Base-by-base conservation (phyloP, 2,888 invertebrate species). In the Malthinus seriepunctatus region DNA sequence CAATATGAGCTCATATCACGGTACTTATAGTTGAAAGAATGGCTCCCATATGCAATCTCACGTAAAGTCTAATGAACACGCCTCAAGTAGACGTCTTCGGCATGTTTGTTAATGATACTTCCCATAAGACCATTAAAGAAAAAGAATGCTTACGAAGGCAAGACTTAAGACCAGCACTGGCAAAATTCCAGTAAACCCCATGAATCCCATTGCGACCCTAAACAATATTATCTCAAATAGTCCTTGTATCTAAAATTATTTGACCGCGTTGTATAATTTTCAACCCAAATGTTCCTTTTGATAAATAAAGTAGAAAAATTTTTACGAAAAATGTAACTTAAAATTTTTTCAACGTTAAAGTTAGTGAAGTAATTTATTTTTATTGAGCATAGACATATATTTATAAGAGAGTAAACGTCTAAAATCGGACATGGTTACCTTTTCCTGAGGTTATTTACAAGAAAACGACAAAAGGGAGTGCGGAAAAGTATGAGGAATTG, bases 401-500 rank as follows among this genome's bases (percentile, higher is more conserved):
- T 47, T 47, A 38, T 33, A 45, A 32, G 47, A 32, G 14, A 15
- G 33, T 47, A 47, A 54, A 32, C 32, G 39, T 48, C 49, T 31
- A 32, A 15, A 10, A 37, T 46, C 37, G 47, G 50, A 45, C 50
- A 37, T 45, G 44, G 47, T 57, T 57, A 51, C 51, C 51, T 57
- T 57, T 51, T 23, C 31, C 23, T 11, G 38, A 44, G 32, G 56
- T 56, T 51, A 47, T 51, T 55, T 58, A 44, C 51, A 58, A 52
- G 45, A 44, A 52, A 48, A 45, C 35, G 44, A 11, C 12, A 35
- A 32, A 56, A 56, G 44, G 34, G 31, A 48, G 48, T 51, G 46
- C 38, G 42, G 51, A 51, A 51, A 60, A 51, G 51, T 56, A 51
- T 60, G 55, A 60, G 52, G 35, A 48, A 60, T 60, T 48, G 64